A percentile compares a stretch with the other conserved stretches of the same genome.
phyloP scores from a whole-genome alignment of 2,797 vertebrate genomes.

The Tinamus major region DNA sequence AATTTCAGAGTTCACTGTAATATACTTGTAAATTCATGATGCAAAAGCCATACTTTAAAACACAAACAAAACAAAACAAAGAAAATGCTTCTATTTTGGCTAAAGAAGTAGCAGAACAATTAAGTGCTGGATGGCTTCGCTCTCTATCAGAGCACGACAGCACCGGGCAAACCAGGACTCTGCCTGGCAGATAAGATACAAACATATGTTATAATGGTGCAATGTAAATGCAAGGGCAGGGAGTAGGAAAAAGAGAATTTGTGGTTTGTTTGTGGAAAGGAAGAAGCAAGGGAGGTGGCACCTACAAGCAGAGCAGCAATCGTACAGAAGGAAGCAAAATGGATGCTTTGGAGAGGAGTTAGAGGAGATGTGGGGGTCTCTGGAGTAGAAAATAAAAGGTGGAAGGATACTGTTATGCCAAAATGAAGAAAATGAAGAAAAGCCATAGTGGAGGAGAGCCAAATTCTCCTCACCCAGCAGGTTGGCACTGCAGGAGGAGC shows the following conservation, averaged over 20 bases:
- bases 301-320: not conserved
- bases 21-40: not conserved
- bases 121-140: not conserved
- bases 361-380: not conserved
- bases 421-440: not conserved
- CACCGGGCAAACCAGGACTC: not conserved
- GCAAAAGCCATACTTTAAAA: not conserved
- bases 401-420: not conserved
- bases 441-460: accelerated
- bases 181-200: not conserved
- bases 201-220: not conserved
- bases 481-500: not conserved
- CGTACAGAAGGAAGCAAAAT: not conserved
- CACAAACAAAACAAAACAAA: not conserved
- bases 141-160: not conserved
- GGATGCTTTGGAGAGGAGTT: accelerated
- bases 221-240: accelerated
- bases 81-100: not conserved
- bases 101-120: not conserved
- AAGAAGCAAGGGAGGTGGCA: not conserved
- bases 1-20: not conserved
- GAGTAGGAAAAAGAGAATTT: not conserved
- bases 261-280: not conserved
- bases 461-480: not conserved
- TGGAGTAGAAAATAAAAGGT: not conserved